Evolutionary conservation across 1,140 invertebrate genomes (phyloP).

Genomic region (Pygmarrhopalites habei): DNA sequence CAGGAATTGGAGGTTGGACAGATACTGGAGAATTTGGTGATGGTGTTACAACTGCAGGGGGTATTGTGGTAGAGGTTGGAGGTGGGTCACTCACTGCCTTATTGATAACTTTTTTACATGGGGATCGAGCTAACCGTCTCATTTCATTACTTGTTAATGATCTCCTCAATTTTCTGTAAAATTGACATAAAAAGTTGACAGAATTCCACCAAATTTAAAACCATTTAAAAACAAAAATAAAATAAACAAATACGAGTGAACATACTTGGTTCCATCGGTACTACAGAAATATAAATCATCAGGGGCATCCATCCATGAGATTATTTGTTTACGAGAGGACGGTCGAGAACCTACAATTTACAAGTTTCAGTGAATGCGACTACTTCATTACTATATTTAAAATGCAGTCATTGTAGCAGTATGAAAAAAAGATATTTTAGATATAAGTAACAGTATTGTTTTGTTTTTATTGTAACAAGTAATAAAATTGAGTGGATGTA

Average conservation of each 20-base stretch:
- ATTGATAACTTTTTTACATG: slow-evolving; percentile 64
- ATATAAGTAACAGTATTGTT: too few species aligned
- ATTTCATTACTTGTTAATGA: slow-evolving; percentile 71
- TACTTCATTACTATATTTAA: too few species aligned
- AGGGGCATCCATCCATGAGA: slow-evolving; percentile 95
- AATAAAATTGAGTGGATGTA: too few species aligned
- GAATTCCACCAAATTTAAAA: background rate
- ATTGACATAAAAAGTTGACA: slow-evolving; percentile 56
- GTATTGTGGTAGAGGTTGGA: slow-evolving; percentile 8
- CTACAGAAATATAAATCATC: slow-evolving; percentile 94
- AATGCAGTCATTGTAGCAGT: too few species aligned
- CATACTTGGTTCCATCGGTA: slow-evolving; percentile 81
- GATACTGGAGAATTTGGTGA: too few species aligned
- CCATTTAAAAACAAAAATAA: background rate
- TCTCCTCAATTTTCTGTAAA: slow-evolving; percentile 72
- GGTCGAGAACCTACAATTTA: too few species aligned
- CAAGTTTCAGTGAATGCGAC: too few species aligned
- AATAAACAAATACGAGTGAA: slow-evolving; percentile 16
- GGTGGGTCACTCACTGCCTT: slow-evolving; percentile 37
- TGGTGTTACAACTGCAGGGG: too few species aligned
- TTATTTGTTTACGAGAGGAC: slow-evolving; percentile 82
- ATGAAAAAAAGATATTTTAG: too few species aligned
- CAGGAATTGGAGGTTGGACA: too few species aligned
- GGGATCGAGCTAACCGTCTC: slow-evolving; percentile 79
- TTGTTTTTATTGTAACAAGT: too few species aligned